Conservation (phyloP, 2,797 vertebrate genomes). For the Nothura maculosa region DNA sequence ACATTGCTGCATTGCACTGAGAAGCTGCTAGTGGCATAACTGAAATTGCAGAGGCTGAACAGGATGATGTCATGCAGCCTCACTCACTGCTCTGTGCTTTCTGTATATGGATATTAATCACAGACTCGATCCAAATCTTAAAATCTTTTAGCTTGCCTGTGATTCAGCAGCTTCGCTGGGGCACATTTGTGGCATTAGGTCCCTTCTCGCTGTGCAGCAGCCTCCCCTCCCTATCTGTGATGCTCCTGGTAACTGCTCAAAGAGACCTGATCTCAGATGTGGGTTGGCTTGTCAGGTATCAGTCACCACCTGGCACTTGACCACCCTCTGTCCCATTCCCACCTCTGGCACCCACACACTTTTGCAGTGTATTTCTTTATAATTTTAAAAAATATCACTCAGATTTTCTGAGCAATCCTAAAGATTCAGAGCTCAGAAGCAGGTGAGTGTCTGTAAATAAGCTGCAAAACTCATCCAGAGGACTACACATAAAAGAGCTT, state of each 20-base stretch:
- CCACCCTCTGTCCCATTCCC: background rate
- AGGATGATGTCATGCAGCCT: fast-evolving
- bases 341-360: background rate
- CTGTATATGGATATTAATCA: background rate
- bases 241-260: background rate
- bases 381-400: background rate
- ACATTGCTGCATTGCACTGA: background rate
- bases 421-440: background rate
- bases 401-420: background rate
- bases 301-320: background rate
- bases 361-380: background rate
- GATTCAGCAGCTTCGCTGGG: conserved; percentile 21
- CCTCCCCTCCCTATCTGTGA: fast-evolving
- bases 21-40: background rate
- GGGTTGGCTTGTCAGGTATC: background rate
- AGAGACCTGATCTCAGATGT: background rate
- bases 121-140: background rate
- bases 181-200: background rate
- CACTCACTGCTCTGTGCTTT: background rate
- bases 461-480: background rate
- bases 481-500: fast-evolving
- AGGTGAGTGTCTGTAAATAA: background rate
- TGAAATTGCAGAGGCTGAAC: background rate
- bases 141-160: background rate
- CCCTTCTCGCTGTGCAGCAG: background rate